Base-by-base conservation (phyloP, 2,797 vertebrate genomes). In the Poeciliopsis presidionis region DNA sequence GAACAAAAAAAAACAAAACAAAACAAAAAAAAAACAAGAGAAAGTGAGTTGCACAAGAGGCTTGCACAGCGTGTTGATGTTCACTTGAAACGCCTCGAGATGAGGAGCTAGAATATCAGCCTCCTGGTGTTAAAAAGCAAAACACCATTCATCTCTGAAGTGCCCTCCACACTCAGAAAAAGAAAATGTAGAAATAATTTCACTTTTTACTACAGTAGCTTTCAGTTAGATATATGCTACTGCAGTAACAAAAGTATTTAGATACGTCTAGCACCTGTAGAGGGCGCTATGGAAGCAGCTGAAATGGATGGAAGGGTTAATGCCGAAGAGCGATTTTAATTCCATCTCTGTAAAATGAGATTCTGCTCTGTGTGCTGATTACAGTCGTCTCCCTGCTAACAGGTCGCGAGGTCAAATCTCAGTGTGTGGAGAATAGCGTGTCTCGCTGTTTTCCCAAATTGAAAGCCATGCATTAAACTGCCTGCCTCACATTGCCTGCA, bases 11-110 rank as follows among this genome's bases (percentile, higher is more conserved):
- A 0, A 39, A 39, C 75, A 71, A 22, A 25, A 18, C n/a, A n/a
- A n/a, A n/a, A n/a, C n/a, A n/a, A 76, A 51, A 79, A 70, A 76
- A 51, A 79, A 72, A 63, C 67, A 69, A 74, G 5, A 57, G 63
- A 83, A 49, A 63, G 63, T 36, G 73, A 74, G 81, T 85, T 81
- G 82, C 77, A 91, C 14, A 83, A 76, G 41, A 53, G 53, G 45
- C 1, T 72, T 25, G 65, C 80, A 81, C 82, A 83, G 84, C 76
- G 6, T 0, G 49, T 67, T 30, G 78, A 55, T 45, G 63, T 46
- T 75, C 41, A 71, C n/a, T 14, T 14, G 41, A 70, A 70, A 45
- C 41, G 9, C 63, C 36, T 22, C 22, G 25, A 69, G 20, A 13
- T n/a, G 65, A 69, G 33, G 36, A 65, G 36, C 63, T 70, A 69